A percentile compares a stretch with the other conserved stretches of the same genome.
Conservation (phyloP, 1,140 invertebrate genomes). For the Plectus sambesii region DNA sequence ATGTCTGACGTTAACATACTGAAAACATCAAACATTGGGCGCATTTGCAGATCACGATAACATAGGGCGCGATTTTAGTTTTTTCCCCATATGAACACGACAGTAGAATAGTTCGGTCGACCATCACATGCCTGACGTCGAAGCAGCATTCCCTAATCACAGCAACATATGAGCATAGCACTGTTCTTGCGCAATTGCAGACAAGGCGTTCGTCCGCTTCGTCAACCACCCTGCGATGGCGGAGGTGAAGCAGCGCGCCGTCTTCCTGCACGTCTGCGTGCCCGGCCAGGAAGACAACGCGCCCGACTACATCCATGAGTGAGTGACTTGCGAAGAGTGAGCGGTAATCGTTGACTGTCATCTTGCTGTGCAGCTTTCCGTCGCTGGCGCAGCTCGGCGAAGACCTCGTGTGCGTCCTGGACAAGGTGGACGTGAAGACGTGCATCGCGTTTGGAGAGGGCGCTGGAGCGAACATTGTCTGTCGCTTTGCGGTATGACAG, state of each 20-base stretch:
- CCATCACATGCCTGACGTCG: too few relatives aligned
- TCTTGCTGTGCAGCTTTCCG: constrained; percentile 60
- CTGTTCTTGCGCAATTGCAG: constrained; percentile 28
- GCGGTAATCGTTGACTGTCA: constrained; percentile 10
- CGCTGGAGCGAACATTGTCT: constrained; percentile 69
- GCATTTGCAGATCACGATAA: too few relatives aligned
- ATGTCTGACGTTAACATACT: too few relatives aligned
- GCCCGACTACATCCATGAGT: constrained; percentile 53
- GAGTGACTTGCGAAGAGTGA: too few relatives aligned
- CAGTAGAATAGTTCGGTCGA: too few relatives aligned
- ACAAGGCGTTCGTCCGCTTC: constrained; percentile 46
- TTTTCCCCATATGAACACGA: too few relatives aligned
- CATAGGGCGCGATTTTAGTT: too few relatives aligned
- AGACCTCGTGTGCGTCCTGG: constrained; percentile 64
- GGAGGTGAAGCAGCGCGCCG: constrained; percentile 66
- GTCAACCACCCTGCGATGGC: constrained; percentile 64
- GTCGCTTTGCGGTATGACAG: constrained; percentile 65
- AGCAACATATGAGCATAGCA: not conserved
- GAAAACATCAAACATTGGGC: too few relatives aligned
- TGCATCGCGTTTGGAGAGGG: constrained; percentile 71
- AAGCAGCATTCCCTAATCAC: too few relatives aligned
- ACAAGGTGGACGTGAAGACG: constrained; percentile 56
- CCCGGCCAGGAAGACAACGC: constrained; percentile 71
- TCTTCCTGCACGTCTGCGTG: constrained; percentile 71
- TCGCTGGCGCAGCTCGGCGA: constrained; percentile 66